These are phyloP conservation scores for Tragelaphus buxtoni DNA, from an alignment of 2,113 vertebrate genomes.

Conservation along the genomic window DNA sequence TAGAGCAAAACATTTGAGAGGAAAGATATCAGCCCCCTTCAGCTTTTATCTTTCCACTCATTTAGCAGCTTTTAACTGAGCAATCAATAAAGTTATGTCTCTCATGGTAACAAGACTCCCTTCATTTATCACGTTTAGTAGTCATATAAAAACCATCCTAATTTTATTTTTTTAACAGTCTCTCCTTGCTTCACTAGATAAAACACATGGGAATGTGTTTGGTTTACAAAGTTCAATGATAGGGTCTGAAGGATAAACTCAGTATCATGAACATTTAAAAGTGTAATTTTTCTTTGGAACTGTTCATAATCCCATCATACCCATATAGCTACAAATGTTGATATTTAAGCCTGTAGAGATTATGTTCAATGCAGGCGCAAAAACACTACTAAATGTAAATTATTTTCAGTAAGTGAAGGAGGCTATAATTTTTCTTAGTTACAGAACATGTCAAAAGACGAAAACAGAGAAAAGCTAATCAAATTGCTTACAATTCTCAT, in stretches of 20 bases:
- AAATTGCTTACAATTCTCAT: constrained; percentile 59
- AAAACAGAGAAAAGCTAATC: constrained; percentile 64
- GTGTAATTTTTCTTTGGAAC: constrained; percentile 55
- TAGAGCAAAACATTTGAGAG: not conserved
- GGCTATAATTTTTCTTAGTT: constrained; percentile 60
- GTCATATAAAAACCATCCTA: constrained; percentile 34
- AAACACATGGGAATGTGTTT: constrained; percentile 10
- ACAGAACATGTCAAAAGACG: constrained; percentile 54
- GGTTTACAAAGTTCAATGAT: constrained; percentile 42
- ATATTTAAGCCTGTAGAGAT: constrained; percentile 54
- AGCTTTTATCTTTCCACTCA: constrained; percentile 13
- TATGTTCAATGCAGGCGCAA: constrained; percentile 19
- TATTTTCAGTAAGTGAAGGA: constrained; percentile 53
- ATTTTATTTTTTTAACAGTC: constrained; percentile 28
- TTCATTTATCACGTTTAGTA: constrained; percentile 42
- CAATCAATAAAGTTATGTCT: constrained; percentile 32
- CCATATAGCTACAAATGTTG: constrained; percentile 52
- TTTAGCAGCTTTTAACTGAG: constrained; percentile 26
- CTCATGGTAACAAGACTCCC: not conserved
- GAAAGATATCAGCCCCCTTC: not conserved
- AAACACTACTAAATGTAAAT: constrained; percentile 57
- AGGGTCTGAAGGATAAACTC: constrained; percentile 51
- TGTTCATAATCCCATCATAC: constrained; percentile 36
- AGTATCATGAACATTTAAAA: constrained; percentile 50
- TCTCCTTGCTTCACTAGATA: constrained; percentile 26